Evolutionary conservation across 2,888 invertebrate species (phyloP).

Genomic region (Theristus sp.): DNA sequence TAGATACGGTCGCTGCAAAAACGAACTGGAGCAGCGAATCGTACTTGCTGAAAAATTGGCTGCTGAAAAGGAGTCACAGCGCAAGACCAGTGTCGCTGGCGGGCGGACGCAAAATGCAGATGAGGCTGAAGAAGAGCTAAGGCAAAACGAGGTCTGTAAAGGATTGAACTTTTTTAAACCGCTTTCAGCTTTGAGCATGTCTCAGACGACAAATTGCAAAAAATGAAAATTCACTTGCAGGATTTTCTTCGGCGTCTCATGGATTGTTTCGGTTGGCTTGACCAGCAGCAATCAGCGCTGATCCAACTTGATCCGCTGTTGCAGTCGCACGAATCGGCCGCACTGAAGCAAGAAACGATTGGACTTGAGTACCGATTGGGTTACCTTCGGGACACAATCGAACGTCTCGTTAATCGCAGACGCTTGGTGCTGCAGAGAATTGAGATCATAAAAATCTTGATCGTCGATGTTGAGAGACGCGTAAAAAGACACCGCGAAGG

Average conservation of each 20-base stretch:
- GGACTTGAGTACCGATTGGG: constrained; percentile 15
- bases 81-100: not conserved
- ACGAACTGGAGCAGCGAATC: not conserved
- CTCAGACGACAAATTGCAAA: not conserved
- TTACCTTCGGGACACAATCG: constrained; percentile 10
- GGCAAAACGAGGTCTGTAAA: not conserved
- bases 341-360: constrained; percentile 4
- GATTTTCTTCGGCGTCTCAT: not conserved
- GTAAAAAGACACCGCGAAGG: not conserved
- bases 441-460: not conserved
- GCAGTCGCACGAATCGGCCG: constrained; percentile 1
- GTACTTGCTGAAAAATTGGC: not conserved
- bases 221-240: not conserved
- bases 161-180: too few species aligned
- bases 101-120: not conserved
- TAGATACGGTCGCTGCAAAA: not conserved
- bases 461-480: not conserved
- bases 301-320: not conserved
- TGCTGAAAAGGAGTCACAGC: not conserved
- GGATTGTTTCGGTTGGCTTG: not conserved
- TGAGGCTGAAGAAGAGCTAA: not conserved
- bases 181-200: not conserved
- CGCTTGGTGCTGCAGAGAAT: not conserved
- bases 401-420: not conserved
- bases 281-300: not conserved